A percentile compares a stretch with the other conserved stretches of the same genome.
These are phyloP conservation scores for Chloroclysta siterata DNA, from an alignment of 2,888 invertebrate species.

Conservation along the genomic window DNA sequence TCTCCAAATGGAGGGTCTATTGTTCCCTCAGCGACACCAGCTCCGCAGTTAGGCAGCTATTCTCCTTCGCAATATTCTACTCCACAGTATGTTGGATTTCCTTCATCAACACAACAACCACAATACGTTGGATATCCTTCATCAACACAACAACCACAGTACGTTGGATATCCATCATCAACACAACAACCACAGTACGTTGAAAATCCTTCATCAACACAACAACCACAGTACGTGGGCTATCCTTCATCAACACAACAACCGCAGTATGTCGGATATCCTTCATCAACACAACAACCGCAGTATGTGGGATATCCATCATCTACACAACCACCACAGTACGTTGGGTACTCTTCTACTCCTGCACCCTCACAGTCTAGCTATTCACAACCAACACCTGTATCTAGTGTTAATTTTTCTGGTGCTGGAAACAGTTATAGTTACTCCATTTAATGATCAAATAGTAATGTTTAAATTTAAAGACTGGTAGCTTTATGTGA, in stretches of 20 bases:
- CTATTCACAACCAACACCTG: constrained; percentile 52
- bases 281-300: constrained; percentile 4
- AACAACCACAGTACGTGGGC: neutral
- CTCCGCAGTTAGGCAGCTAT: constrained; percentile 7
- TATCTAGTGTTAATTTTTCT: constrained; percentile 85
- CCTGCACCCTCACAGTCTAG: constrained; percentile 30
- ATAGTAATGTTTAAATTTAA: constrained; percentile 20
- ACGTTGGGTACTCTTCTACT: constrained; percentile 8
- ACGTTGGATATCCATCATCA: constrained; percentile 5
- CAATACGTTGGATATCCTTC: constrained; percentile 5
- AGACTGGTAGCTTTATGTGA: constrained; percentile 32
- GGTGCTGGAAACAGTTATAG: constrained; percentile 74
- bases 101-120: neutral
- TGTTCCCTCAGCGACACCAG: constrained; percentile 17
- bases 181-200: constrained; percentile 3
- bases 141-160: constrained; percentile 5
- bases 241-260: neutral
- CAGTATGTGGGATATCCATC: constrained; percentile 2
- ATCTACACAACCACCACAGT: constrained; percentile 11
- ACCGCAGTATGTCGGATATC: constrained; percentile 1
- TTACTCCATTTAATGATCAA: constrained; percentile 45
- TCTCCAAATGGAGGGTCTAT: constrained; percentile 8
- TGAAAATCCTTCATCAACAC: neutral
- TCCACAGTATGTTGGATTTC: constrained; percentile 8
- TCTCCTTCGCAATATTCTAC: constrained; percentile 15